These are phyloP conservation scores for Trichogramma dendrolimi DNA, from an alignment of 2,888 invertebrate species.

Conservation along the genomic window DNA sequence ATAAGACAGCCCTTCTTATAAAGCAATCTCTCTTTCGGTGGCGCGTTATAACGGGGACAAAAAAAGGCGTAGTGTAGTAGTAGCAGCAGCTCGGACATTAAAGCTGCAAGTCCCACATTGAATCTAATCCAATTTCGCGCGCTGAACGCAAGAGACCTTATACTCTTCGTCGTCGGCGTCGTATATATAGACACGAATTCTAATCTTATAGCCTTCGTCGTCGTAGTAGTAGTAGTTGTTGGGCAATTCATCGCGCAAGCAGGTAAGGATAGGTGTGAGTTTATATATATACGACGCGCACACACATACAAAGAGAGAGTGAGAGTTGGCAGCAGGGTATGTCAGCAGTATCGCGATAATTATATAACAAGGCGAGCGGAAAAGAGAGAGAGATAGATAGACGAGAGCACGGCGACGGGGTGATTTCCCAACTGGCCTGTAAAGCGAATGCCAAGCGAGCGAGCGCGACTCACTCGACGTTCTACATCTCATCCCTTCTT, in stretches of 20 bases:
- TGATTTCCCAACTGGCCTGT: conserved; percentile 59
- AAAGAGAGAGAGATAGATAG: conserved; percentile 40
- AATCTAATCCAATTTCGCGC: too few species aligned
- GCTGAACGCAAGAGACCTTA: too few species aligned
- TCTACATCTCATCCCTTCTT: conserved; percentile 42
- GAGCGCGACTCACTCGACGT: conserved; percentile 21
- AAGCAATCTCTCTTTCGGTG: too few species aligned
- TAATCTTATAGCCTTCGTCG: too few species aligned
- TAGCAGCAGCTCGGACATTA: too few species aligned
- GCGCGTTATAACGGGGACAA: too few species aligned
- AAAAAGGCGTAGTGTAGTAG: too few species aligned
- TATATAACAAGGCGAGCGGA: conserved; percentile 41
- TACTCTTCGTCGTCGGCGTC: too few species aligned
- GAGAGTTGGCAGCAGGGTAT: conserved; percentile 32
- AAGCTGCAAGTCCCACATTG: too few species aligned
- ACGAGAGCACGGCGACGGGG: conserved; percentile 35
- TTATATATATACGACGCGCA: not conserved
- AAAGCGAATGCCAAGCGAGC: conserved; percentile 46
- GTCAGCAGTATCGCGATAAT: conserved; percentile 47
- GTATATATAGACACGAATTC: too few species aligned
- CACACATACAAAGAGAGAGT: not conserved
- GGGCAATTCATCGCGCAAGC: not conserved
- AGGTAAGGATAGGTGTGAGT: not conserved
- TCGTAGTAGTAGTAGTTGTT: too few species aligned
- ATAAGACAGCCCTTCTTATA: too few species aligned